Evolutionary conservation across 2,113 vertebrate species (phyloP).

Genomic region (Ceuthmochares aereus): DNA sequence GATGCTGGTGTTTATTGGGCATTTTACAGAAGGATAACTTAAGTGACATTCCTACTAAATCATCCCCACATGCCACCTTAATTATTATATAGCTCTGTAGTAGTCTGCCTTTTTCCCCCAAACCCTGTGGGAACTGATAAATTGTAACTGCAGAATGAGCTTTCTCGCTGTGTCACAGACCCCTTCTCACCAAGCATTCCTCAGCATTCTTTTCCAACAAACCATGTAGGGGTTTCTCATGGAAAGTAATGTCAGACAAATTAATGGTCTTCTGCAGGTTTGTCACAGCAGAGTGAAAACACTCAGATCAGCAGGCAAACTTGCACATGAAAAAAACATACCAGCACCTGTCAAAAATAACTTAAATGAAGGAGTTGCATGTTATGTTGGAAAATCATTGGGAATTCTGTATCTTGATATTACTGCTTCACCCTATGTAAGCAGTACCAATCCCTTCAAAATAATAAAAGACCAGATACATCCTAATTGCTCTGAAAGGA

Average conservation of each 20-base stretch:
- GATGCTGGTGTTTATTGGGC: not conserved
- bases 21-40: conserved; percentile 27
- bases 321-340: not conserved
- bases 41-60: conserved; percentile 39
- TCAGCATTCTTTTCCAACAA: not conserved
- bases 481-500: not conserved
- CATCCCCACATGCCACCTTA: not conserved
- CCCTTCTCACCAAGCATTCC: not conserved
- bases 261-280: not conserved
- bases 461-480: not conserved
- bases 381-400: not conserved
- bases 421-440: not conserved
- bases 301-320: not conserved
- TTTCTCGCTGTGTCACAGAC: not conserved
- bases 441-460: not conserved
- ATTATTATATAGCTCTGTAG: conserved; percentile 1
- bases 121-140: conserved; percentile 11
- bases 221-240: not conserved
- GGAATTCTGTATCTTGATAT: not conserved
- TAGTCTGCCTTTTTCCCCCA: not conserved
- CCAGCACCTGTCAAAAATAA: not conserved
- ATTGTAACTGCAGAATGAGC: not conserved
- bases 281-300: not conserved
- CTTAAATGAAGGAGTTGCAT: not conserved
- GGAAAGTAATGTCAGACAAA: not conserved